These are phyloP conservation scores for Drosophila borealis DNA, from an alignment of 2,888 invertebrate genomes.

Conservation along the genomic window DNA sequence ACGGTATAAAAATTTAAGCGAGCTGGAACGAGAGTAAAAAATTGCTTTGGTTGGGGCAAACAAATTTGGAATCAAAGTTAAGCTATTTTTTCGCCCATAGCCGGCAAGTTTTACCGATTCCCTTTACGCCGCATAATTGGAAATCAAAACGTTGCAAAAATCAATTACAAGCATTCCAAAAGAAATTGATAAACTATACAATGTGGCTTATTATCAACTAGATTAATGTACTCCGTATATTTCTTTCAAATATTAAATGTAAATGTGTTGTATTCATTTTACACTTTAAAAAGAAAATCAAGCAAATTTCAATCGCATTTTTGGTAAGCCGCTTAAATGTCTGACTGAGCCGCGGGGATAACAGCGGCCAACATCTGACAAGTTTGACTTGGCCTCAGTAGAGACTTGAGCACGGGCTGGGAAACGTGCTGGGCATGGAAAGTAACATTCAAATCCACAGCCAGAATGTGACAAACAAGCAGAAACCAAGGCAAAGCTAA, in stretches of 20 bases:
- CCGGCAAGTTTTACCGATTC: conserved; percentile 29
- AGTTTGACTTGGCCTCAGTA: conserved; percentile 13
- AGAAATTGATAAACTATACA: conserved; percentile 22
- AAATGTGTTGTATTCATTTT: conserved; percentile 13
- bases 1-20: conserved; percentile 7
- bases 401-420: conserved; percentile 5
- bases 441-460: conserved; percentile 68
- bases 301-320: conserved; percentile 72
- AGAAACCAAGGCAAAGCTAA: conserved; percentile 23
- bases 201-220: conserved; percentile 49
- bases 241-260: conserved; percentile 1
- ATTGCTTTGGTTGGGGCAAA: conserved; percentile 53
- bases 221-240: background rate
- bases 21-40: conserved; percentile 21
- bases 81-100: conserved; percentile 40
- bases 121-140: conserved; percentile 36
- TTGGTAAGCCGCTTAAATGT: conserved; percentile 74
- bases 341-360: conserved; percentile 65
- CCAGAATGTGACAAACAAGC: conserved; percentile 64
- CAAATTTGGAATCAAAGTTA: conserved; percentile 76
- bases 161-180: conserved; percentile 57
- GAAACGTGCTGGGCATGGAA: conserved; percentile 71
- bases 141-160: conserved; percentile 67
- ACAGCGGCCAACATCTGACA: conserved; percentile 42
- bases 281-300: conserved; percentile 26